These are phyloP conservation scores for Cordilura impudica DNA, from an alignment of 2,888 invertebrate genomes.

Conservation along the genomic window DNA sequence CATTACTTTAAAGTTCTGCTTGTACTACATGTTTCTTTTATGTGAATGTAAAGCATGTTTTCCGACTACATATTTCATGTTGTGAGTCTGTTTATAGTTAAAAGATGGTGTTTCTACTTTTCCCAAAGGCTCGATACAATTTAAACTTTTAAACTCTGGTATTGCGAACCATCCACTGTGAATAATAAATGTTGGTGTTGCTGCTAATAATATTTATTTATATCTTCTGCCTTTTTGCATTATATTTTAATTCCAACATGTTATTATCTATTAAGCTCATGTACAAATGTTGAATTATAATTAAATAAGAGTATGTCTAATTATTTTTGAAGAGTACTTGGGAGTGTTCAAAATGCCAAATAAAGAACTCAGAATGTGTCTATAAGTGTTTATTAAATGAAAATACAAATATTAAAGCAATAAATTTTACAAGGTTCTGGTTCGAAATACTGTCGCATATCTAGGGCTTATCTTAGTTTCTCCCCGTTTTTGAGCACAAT, in stretches of 20 bases:
- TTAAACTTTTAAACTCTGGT: slow-evolving; percentile 51
- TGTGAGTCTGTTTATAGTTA: background rate
- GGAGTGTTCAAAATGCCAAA: no score
- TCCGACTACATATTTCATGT: background rate
- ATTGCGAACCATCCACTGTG: slow-evolving; percentile 21
- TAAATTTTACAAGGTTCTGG: no score
- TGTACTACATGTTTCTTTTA: background rate
- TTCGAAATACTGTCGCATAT: no score
- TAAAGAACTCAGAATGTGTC: no score
- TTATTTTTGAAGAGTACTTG: background rate
- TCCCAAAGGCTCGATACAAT: slow-evolving; percentile 60
- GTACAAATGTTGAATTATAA: slow-evolving; percentile 9
- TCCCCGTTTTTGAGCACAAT: no score
- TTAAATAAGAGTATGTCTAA: slow-evolving; percentile 21
- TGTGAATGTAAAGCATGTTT: background rate
- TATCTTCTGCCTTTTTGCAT: background rate
- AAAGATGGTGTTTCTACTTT: background rate
- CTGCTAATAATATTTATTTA: background rate
- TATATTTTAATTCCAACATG: slow-evolving; percentile 17
- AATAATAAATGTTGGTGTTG: slow-evolving; percentile 8
- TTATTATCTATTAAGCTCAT: slow-evolving; percentile 8
- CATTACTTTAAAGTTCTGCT: background rate
- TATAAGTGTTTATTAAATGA: no score
- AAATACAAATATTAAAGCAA: no score
- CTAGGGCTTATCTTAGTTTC: no score